Conservation (phyloP, 2,113 vertebrate genomes). For the Xiphophorus couchianus region DNA sequence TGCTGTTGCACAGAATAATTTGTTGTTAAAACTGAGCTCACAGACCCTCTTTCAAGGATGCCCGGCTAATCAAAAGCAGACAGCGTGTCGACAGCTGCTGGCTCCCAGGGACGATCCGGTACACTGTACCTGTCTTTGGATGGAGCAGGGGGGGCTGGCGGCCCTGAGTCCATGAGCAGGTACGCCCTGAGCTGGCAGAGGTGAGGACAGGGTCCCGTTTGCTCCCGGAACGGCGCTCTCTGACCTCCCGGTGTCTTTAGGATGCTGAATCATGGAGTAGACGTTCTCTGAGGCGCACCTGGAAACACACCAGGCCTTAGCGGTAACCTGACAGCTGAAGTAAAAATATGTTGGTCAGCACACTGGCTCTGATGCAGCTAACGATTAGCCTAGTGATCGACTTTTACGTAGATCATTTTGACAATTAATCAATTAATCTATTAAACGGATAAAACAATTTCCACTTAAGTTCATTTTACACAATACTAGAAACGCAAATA, state of each 20-base stretch:
- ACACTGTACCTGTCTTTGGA: conserved; percentile 74
- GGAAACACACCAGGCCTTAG: background rate
- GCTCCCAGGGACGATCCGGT: background rate
- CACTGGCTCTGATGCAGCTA: too few relatives aligned
- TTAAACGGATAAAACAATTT: too few relatives aligned
- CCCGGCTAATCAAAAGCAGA: background rate
- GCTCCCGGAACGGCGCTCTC: conserved; percentile 58
- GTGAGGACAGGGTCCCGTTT: conserved; percentile 61
- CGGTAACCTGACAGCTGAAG: background rate
- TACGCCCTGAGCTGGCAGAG: conserved; percentile 49
- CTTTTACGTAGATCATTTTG: too few relatives aligned
- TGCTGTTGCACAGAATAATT: background rate
- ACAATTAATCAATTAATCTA: too few relatives aligned
- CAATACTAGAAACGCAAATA: too few relatives aligned
- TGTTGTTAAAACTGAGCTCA: background rate
- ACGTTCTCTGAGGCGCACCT: conserved; percentile 78
- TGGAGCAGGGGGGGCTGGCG: conserved; percentile 69
- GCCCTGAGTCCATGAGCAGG: conserved; percentile 73
- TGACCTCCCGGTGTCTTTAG: conserved; percentile 62
- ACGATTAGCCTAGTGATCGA: too few relatives aligned
- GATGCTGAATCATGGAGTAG: conserved; percentile 81
- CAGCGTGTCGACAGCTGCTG: background rate
- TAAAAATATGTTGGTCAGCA: background rate
- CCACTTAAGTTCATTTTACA: too few relatives aligned
- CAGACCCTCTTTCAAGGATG: background rate